Base-by-base conservation (phyloP, 2,888 invertebrate species). In the Brachypalpus laphriformis region DNA sequence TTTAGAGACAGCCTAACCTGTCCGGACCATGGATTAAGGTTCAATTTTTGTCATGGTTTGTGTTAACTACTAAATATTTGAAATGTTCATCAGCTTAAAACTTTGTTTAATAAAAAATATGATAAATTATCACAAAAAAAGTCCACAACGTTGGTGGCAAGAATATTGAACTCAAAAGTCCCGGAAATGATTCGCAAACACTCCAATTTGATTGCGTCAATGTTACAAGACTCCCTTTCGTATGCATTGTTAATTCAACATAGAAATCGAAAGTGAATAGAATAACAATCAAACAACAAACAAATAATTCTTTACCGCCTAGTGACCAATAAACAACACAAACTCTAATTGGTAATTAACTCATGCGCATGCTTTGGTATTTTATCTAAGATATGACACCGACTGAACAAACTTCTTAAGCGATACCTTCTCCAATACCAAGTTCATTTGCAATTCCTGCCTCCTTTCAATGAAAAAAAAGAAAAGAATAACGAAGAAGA, bases 361-460 rank as follows among this genome's bases (percentile, higher is more conserved):
- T 78, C 78, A 71, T 71, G 78, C 56, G 63, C 57, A 77, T 78
- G 78, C 70, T 45, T 78, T 56, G 78, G 78, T 71, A 70, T 78
- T 61, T 71, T 25, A 78, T 78, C 78, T 78, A 56, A 78, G 78
- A 70, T 71, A 70, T 56, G 56, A 77, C 54, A 42, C 45, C 42
- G 56, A 37, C 45, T 45, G 54, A n/a, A 6, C 9, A 42, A 68
- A 71, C 71, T 47, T 37, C 22, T 59, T 47, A 42, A 54, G 54
- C 40, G 34, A 1, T n/a, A 1, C 8, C n/a, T n/a, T 40, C n/a
- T 5, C 20, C 20, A 34, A 22, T 18, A 37, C 25, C 28, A 57
- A n/a, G 70, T 57, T 57, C 16, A 56, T 45, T 31, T 31, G 20
- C 45, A 34, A 61, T 37, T n/a, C 14, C 57, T n/a, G 8, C 16